Evolutionary conservation across 2,113 vertebrate genomes (phyloP), one percentile per base, ranked within the genome.

Genomic region (Myotis yumanensis): DNA sequence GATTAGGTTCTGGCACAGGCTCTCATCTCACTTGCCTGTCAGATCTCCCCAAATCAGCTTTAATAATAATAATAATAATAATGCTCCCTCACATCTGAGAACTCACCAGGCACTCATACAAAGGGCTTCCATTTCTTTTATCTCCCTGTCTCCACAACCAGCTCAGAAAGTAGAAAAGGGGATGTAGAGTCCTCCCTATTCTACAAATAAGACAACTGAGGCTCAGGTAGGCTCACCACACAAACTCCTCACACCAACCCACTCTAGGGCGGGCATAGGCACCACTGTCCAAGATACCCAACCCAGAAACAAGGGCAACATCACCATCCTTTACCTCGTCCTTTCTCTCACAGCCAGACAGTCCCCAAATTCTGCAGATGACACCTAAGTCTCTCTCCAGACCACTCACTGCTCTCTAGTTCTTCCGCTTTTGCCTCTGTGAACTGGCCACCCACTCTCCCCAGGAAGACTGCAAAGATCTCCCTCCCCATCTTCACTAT

Each of bases 1-100:
- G 85, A 94, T 90, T 89, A 93, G 59, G 85, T 87, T 89, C 40
- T 59, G 54, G 64, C 1, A 2, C 51, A 72, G 46, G 76, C 85
- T 91, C 77, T 52, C 82, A 52, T 93, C 62, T 90, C 75, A 25
- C 82, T 85, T 92, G 69, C 81, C 77, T 82, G 94, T 94, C 91
- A 95, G 46, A 77, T 91, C 80, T 95, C 84, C 69, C 86, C 86
- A 66, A 32, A 73, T 73, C 37, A 2, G 79, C 73, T 69, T 46
- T 52, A 48, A 35, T 35, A 87, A 64, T 76, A 73, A n/a, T n/a
- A 37, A 37, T 37, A 37, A 79, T 72, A 40, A 23, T 48, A 59
- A 72, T 17, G 20, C 11, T 84, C n/a, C n/a, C 40, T 48, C n/a
- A 66, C 37, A 57, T 48, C 57, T 46, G 75, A 75, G 23, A 95